Conservation (phyloP, 30 jellyfish, hydroid and myxozoan species). For the Cassiopea xamachana region DNA sequence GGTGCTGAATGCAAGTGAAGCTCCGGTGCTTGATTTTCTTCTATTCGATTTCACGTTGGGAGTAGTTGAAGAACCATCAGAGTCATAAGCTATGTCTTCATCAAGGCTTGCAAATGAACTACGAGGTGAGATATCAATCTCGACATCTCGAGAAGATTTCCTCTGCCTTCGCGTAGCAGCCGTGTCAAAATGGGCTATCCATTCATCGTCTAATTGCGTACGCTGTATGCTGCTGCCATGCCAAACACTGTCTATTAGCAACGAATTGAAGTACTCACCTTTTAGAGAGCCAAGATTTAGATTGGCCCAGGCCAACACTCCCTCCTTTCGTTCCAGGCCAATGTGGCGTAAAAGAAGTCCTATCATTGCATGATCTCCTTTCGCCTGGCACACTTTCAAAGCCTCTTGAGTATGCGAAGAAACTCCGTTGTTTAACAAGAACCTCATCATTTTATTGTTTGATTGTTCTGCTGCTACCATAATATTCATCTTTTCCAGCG, state of each 20-base stretch:
- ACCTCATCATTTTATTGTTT: slow-evolving; percentile 54
- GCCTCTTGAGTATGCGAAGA: slow-evolving; percentile 70
- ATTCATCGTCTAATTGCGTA: slow-evolving; percentile 4
- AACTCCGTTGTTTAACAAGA: slow-evolving; percentile 63
- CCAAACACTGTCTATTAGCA: slow-evolving; percentile 27
- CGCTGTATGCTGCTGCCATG: neutral
- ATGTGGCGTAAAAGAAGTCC: slow-evolving; percentile 80
- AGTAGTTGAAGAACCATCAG: neutral
- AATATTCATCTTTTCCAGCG: slow-evolving; percentile 53
- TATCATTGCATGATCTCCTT: slow-evolving; percentile 37
- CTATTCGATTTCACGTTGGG: neutral
- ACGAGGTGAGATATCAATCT: neutral
- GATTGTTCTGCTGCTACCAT: slow-evolving; percentile 69
- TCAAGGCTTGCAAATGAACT: neutral
- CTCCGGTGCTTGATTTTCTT: slow-evolving; percentile 77
- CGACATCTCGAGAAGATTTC: slow-evolving; percentile 28
- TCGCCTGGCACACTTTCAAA: slow-evolving; percentile 50
- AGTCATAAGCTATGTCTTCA: slow-evolving; percentile 15
- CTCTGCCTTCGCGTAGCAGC: slow-evolving; percentile 42
- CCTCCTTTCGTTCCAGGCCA: slow-evolving; percentile 82
- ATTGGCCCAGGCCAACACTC: slow-evolving; percentile 88
- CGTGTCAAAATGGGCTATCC: slow-evolving; percentile 57
- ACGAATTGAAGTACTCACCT: slow-evolving; percentile 57
- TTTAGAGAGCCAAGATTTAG: slow-evolving; percentile 60
- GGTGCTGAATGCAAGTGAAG: slow-evolving; percentile 80